These are phyloP conservation scores for Julus scanicus DNA, from an alignment of 2,888 invertebrate species.

Conservation along the genomic window DNA sequence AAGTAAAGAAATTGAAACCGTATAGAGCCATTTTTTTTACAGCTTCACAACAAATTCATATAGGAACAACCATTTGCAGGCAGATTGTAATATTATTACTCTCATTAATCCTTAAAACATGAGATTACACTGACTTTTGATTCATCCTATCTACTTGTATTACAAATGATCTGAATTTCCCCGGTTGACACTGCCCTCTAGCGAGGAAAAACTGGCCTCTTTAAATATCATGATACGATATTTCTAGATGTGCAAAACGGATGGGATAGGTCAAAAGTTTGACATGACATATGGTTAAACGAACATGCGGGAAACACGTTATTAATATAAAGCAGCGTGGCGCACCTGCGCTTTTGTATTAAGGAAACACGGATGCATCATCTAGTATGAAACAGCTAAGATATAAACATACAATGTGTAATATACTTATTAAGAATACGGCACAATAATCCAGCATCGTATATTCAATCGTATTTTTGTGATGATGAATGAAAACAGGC, in stretches of 20 bases:
- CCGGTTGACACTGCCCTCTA: not conserved
- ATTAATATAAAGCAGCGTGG: constrained; percentile 37
- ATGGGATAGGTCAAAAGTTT: not conserved
- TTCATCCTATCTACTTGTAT: too few relatives aligned
- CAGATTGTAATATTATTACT: too few relatives aligned
- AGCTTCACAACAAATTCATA: too few relatives aligned
- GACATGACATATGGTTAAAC: constrained; percentile 32
- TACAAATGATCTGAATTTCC: not conserved
- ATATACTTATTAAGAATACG: not conserved
- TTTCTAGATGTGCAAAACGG: not conserved
- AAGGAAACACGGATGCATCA: not conserved
- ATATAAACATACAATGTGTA: not conserved
- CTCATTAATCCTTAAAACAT: too few relatives aligned
- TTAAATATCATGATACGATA: not conserved
- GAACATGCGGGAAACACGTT: constrained; percentile 7
- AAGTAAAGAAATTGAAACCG: too few relatives aligned
- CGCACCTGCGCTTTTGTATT: constrained; percentile 17
- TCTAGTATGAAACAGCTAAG: not conserved
- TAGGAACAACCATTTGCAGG: too few relatives aligned
- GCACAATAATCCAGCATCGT: not conserved
- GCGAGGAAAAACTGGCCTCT: not conserved
- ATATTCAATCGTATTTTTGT: not conserved
- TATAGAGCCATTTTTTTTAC: too few relatives aligned
- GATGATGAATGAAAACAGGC: not conserved
- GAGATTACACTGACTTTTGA: too few relatives aligned